Evolutionary conservation across 2,113 vertebrate genomes (phyloP).

Genomic region (Tenebrosternarchus preto): DNA sequence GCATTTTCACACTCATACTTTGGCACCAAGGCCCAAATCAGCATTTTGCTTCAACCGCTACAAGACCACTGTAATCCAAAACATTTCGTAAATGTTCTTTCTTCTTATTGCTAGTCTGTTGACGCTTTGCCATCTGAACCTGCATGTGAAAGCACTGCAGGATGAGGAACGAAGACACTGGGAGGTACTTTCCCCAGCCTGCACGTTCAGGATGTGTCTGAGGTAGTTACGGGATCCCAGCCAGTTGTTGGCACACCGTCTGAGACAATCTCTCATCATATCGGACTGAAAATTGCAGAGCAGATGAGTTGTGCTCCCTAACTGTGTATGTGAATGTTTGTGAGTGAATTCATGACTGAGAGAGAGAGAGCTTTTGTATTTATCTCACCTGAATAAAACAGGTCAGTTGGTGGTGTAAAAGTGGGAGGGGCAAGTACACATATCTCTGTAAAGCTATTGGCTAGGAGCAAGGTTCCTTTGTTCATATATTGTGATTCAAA

Average conservation of each 20-base stretch:
- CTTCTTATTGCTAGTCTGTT: not conserved
- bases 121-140: not conserved
- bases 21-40: too few relatives aligned
- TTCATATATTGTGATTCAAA: conserved; percentile 70
- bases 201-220: conserved; percentile 61
- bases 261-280: conserved; percentile 30
- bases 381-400: not conserved
- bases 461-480: conserved; percentile 51
- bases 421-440: conserved; percentile 17
- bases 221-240: conserved; percentile 60
- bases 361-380: conserved; percentile 32
- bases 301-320: too few relatives aligned
- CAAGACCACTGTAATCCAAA: not conserved
- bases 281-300: not conserved
- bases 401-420: conserved; percentile 19
- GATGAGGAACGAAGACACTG: not conserved
- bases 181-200: conserved; percentile 48
- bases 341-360: not conserved
- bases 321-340: not conserved
- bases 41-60: not conserved
- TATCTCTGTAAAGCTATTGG: conserved; percentile 59
- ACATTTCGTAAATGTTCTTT: not conserved
- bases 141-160: conserved; percentile 5
- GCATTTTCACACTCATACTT: too few relatives aligned
- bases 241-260: conserved; percentile 23